Conservation (phyloP, 2,888 invertebrate species). For the Sceliomorpha sp. region DNA sequence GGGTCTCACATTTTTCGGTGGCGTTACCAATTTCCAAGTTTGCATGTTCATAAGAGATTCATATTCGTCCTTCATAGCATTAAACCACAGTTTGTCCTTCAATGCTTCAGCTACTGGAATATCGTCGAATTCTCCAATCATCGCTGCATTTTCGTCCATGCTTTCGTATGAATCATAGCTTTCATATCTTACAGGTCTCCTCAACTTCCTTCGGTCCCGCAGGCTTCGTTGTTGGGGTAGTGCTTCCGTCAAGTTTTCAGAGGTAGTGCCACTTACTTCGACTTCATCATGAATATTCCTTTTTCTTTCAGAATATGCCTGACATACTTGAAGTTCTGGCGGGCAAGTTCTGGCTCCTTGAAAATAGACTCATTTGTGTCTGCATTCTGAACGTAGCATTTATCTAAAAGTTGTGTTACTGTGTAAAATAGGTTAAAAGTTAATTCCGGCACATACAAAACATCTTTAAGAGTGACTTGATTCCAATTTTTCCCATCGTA, state of each 20-base stretch:
- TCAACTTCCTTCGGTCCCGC: not conserved
- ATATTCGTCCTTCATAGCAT: too few relatives aligned
- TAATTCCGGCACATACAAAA: slow-evolving; percentile 51
- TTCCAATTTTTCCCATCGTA: slow-evolving; percentile 58
- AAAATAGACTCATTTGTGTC: slow-evolving; percentile 54
- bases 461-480: slow-evolving; percentile 49
- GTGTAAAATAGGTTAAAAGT: slow-evolving; percentile 62
- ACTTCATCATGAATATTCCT: slow-evolving; percentile 23
- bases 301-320: slow-evolving; percentile 54
- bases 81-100: slow-evolving; percentile 2
- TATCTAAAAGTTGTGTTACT: slow-evolving; percentile 59
- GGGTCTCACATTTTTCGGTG: too few relatives aligned
- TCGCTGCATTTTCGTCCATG: slow-evolving; percentile 1
- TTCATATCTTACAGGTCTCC: slow-evolving; percentile 1
- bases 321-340: slow-evolving; percentile 62
- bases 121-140: slow-evolving; percentile 1
- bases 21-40: slow-evolving; percentile 4
- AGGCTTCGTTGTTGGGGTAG: not conserved
- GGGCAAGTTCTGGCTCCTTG: slow-evolving; percentile 55
- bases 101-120: not conserved
- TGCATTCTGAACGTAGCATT: slow-evolving; percentile 58
- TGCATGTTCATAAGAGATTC: slow-evolving; percentile 3
- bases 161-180: slow-evolving; percentile 2
- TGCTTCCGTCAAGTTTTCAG: not conserved
- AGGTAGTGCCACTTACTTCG: not conserved